Percentiles rank a stretch among this genome's conserved stretches.
phyloP scores from a whole-genome alignment of 2,113 vertebrate genomes.

The Paradoxurus hermaphroditus region DNA sequence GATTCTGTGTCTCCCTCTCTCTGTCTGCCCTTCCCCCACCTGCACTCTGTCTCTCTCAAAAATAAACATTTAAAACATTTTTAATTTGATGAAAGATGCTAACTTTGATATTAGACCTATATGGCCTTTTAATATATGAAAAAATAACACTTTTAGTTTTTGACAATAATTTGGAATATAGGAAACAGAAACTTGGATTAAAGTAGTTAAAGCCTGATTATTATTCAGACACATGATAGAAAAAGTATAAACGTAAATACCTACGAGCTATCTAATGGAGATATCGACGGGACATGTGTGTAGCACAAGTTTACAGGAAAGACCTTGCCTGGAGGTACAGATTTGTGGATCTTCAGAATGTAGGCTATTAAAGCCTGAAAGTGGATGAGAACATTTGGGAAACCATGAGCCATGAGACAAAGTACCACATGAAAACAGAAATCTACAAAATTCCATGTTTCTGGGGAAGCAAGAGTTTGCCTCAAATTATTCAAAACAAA shows the following conservation, averaged over 20 bases:
- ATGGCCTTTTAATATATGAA: not conserved
- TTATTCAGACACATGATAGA: not conserved
- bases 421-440: not conserved
- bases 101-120: not conserved
- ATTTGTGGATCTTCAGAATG: not conserved
- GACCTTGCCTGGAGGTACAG: not conserved
- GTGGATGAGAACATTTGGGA: not conserved
- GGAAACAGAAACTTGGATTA: not conserved
- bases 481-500: not conserved
- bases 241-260: not conserved
- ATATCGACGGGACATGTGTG: no score
- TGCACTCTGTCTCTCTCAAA: no score
- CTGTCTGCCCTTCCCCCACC: no score
- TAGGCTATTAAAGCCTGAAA: not conserved
- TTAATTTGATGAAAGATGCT: not conserved
- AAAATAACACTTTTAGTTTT: not conserved
- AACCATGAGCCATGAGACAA: not conserved
- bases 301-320: not conserved
- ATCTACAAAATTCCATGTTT: not conserved
- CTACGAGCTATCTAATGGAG: not conserved
- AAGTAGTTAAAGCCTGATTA: not conserved
- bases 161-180: not conserved
- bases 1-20: no score
- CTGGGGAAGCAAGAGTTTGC: not conserved
- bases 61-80: no score